These are phyloP conservation scores for Neodiprion lecontei DNA, from an alignment of 1,140 invertebrate genomes.

Conservation along the genomic window DNA sequence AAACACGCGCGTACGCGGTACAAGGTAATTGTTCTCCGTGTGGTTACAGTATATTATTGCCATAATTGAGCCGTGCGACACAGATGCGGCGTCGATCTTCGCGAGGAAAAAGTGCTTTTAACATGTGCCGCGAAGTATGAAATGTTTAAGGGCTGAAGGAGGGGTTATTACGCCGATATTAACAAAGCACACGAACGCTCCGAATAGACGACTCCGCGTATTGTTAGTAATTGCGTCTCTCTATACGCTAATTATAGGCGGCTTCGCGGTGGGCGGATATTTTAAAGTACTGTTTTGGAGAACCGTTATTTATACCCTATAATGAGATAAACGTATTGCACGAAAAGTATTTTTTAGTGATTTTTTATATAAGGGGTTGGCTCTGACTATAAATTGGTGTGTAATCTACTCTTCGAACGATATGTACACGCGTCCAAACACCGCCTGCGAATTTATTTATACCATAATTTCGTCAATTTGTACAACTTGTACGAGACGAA, in stretches of 20 bases:
- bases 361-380: background rate
- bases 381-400: background rate
- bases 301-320: background rate
- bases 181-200: background rate
- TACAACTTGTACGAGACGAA: background rate
- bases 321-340: conserved; percentile 3
- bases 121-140: too few species aligned
- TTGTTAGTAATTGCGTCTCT: too few species aligned
- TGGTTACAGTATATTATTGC: too few species aligned
- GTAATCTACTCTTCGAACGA: background rate
- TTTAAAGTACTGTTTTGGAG: conserved; percentile 3
- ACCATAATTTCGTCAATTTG: background rate
- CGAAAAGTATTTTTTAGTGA: background rate
- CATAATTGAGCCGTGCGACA: too few species aligned
- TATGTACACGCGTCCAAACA: background rate
- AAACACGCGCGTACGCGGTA: too few species aligned
- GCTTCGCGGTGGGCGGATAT: background rate
- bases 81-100: too few species aligned
- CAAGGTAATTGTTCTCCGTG: too few species aligned
- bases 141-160: too few species aligned
- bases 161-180: background rate
- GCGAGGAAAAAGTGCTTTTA: too few species aligned
- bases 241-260: too few species aligned
- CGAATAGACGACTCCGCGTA: too few species aligned
- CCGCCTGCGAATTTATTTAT: background rate